Base-by-base conservation (phyloP, 2,113 vertebrate genomes). In the Elaphurus davidianus region DNA sequence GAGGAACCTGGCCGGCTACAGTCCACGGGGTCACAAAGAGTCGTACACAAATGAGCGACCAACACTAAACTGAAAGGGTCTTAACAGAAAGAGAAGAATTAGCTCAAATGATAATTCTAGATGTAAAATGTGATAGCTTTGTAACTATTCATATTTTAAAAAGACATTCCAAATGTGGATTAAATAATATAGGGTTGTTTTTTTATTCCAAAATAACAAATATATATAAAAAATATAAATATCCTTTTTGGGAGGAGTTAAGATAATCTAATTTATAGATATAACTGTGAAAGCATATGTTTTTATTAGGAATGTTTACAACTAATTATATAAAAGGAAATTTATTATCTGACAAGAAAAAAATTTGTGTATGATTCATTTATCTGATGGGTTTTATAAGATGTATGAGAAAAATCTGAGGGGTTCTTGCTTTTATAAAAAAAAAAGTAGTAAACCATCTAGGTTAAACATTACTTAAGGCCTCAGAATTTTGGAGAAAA, bases 311-410 rank as follows among this genome's bases (percentile, higher is more conserved):
- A 79, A 71, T 94, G 71, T 88, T 88, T 92, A 15, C 86, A 96
- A 74, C 13, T 81, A 87, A 85, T 33, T 47, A 52, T 71, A 84
- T 74, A 25, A 94, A 95, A 92, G 28, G 15, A 95, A 90, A 94
- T 71, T 55, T 19, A 81, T 60, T 87, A 90, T 82, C 57, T 95
- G 50, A 92, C 59, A 74, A 91, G 88, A 88, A 90, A 95, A 93
- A 83, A 43, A 40, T 59, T 36, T 85, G 45, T 60, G 7, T 12
- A 79, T 8, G 71, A 43, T 85, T 91, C 27, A n/a, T 17, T 28
- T 59, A 67, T 27, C 27, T 47, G 54, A 67, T 55, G 76, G 7
- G 4, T 67, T 94, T 87, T 87, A 78, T 59, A 93, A 88, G 54
- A 87, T 59, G 15, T 93, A 60, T 54, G 30, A 95, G 45, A 95